phyloP scores from a whole-genome alignment of 2,113 vertebrate genomes.

The Oriolus oriolus region DNA sequence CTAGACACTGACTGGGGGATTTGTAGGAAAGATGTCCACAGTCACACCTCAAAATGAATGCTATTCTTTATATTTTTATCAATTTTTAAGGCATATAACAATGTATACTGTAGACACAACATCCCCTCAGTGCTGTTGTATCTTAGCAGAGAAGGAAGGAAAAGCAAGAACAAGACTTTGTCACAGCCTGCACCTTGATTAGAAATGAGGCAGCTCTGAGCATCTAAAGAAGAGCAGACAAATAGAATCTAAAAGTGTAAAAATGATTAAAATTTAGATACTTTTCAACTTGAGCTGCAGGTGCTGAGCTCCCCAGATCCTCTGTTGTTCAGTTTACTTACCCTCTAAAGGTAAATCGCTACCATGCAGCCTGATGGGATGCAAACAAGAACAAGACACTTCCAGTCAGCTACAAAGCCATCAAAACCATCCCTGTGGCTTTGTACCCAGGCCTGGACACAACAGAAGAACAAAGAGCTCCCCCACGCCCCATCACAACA shows the following conservation, averaged over 20 bases:
- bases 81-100: background rate
- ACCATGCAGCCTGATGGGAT: background rate
- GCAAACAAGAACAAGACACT: background rate
- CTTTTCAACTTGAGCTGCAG: background rate
- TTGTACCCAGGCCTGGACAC: background rate
- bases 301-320: background rate
- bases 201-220: background rate
- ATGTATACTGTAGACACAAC: background rate
- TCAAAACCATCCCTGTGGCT: background rate
- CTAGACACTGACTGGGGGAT: background rate
- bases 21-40: background rate
- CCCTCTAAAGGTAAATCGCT: background rate
- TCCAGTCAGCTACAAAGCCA: background rate
- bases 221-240: background rate
- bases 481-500: background rate
- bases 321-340: background rate
- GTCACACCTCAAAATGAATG: background rate
- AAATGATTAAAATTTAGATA: background rate
- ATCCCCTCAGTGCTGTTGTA: background rate
- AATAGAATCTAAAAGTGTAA: background rate
- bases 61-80: background rate
- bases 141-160: background rate
- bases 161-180: background rate
- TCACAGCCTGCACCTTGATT: background rate
- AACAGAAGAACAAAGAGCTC: background rate